Conservation (phyloP, 2,888 invertebrate genomes). For the Pachymerium ferrugineum region DNA sequence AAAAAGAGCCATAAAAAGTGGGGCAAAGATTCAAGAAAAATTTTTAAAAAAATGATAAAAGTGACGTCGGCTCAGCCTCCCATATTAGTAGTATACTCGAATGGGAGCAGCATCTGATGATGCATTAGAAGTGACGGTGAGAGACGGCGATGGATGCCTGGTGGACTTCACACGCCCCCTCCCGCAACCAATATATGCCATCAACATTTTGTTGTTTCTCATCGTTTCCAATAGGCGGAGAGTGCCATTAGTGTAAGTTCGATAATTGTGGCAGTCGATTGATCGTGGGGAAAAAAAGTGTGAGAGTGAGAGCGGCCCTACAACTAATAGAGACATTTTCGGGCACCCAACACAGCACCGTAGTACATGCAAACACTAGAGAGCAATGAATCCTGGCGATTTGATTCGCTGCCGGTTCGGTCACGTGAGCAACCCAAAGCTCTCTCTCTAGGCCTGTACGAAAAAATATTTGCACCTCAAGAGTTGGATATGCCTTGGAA, state of each 20-base stretch:
- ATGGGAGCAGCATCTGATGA: background rate
- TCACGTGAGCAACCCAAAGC: constrained; percentile 36
- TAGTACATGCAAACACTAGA: constrained; percentile 31
- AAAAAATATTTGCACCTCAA: constrained; percentile 35
- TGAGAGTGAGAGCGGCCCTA: background rate
- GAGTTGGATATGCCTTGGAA: constrained; percentile 35
- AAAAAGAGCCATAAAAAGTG: too few relatives aligned
- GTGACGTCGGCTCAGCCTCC: background rate
- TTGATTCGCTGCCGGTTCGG: constrained; percentile 37
- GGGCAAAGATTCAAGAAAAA: background rate
- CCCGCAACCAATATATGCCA: background rate
- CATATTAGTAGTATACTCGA: background rate
- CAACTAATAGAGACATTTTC: constrained; percentile 33
- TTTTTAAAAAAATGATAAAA: background rate
- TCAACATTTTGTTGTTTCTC: background rate
- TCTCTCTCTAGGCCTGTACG: constrained; percentile 32
- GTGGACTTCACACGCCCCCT: constrained; percentile 14
- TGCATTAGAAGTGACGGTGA: background rate
- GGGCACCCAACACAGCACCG: constrained; percentile 20
- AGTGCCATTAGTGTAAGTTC: background rate
- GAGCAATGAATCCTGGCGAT: constrained; percentile 37
- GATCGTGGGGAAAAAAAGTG: background rate
- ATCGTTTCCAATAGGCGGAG: background rate
- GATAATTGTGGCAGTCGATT: background rate
- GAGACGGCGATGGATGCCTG: constrained; percentile 9